Base-by-base conservation (phyloP, 2,113 vertebrate species). In the Brachypodius melanocephalos region DNA sequence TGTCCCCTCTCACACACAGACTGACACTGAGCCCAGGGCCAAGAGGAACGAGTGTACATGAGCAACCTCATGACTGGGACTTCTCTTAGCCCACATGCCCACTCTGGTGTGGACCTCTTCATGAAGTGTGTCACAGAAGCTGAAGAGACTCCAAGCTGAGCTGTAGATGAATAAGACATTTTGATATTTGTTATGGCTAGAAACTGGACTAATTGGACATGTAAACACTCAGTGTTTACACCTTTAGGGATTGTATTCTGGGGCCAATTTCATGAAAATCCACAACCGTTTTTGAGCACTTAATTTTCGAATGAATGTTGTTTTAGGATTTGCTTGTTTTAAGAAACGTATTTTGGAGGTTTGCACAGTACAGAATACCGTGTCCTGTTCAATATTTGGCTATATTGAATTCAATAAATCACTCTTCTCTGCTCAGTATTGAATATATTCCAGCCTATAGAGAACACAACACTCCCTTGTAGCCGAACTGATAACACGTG, bases 41-140 rank as follows among this genome's bases (percentile, higher is more conserved):
- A 72, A 55, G 68, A 45, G 36, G 6, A n/a, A 6, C 0, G 0
- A 55, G 34, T 11, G 15, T 26, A 43, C 18, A 38, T 0, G 1
- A 85, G 40, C 34, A 80, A 8, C 14, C 16, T 26, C 38, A 14
- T 0, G 1, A n/a, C 31, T 52, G 16, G 34, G 46, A 66, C 22
- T 10, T 2, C 58, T 32, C 55, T 28, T 6, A 5, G n/a, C 26
- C n/a, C 8, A 1, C 0, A 0, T n/a, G 19, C 14, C 46, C 40
- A 14, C 16, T 66, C 22, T 17, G 15, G 49, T 0, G 0, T 5
- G 34, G 19, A 34, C 15, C 31, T 43, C 67, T 67, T 46, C 43
- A 48, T 16, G 4, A 81, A 46, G 17, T 4, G 16, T 34, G 81
- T 46, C 61, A 81, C 36, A 67, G 55, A 61, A 62, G 26, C 61